A percentile compares a stretch with the other conserved stretches of the same genome.
Evolutionary conservation across 2,113 vertebrate genomes (phyloP).

Genomic region (Genyomyrus donnyi): DNA sequence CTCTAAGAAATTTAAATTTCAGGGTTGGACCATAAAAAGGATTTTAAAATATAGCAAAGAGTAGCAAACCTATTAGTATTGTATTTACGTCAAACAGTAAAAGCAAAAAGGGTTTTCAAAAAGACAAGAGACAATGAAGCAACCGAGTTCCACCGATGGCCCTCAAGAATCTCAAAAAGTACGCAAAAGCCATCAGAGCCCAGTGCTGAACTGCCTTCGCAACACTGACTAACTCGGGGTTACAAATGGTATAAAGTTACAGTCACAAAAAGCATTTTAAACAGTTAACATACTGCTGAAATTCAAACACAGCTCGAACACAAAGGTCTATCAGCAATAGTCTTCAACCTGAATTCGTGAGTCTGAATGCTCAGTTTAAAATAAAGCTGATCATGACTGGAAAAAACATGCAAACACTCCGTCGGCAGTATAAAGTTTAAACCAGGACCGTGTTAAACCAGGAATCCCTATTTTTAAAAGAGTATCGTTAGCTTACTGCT

Average conservation of each 20-base stretch:
- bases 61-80: background rate
- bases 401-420: background rate
- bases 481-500: background rate
- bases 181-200: background rate
- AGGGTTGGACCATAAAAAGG: background rate
- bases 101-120: background rate
- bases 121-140: background rate
- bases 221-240: background rate
- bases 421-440: background rate
- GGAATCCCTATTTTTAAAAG: background rate
- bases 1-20: background rate
- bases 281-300: background rate
- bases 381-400: background rate
- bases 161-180: background rate
- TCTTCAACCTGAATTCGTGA: background rate
- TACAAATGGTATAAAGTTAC: background rate
- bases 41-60: background rate
- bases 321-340: background rate
- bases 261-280: background rate
- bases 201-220: background rate
- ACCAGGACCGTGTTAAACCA: background rate
- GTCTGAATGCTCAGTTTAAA: background rate
- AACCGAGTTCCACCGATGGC: background rate
- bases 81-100: background rate
- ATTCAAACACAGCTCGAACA: background rate